Evolutionary conservation across 2,797 vertebrate species (phyloP).

Genomic region (Distichodus sexfasciatus): DNA sequence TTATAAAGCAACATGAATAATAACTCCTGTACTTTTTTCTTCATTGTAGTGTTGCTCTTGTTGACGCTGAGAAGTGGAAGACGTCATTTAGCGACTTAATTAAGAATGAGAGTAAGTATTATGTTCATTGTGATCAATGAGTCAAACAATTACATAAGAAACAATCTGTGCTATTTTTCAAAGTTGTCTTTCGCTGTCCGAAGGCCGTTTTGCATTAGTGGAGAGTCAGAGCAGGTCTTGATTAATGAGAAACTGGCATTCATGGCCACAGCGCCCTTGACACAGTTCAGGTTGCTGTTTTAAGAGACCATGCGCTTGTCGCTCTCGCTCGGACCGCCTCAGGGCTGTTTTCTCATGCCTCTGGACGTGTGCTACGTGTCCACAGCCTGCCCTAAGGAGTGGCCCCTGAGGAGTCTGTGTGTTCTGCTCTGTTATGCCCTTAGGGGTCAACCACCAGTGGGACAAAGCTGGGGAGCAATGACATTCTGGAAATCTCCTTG

Average conservation of each 20-base stretch:
- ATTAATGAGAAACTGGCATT: neutral
- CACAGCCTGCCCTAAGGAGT: slow-evolving; percentile 53
- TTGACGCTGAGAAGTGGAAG: slow-evolving; percentile 86
- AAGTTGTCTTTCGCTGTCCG: neutral
- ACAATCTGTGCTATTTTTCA: neutral
- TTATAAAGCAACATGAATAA: neutral
- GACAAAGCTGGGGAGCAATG: slow-evolving; percentile 54
- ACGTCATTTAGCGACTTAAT: slow-evolving; percentile 85
- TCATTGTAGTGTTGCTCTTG: slow-evolving; percentile 69
- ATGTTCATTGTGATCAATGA: neutral
- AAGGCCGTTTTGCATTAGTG: neutral
- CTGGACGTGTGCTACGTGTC: slow-evolving; percentile 63
- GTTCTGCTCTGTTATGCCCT: slow-evolving; percentile 42
- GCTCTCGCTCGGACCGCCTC: neutral
- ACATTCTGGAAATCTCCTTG: slow-evolving; percentile 58
- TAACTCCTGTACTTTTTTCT: slow-evolving; percentile 5
- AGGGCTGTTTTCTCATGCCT: slow-evolving; percentile 71
- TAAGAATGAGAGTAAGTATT: slow-evolving; percentile 80
- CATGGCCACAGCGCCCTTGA: neutral
- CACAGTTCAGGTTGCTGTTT: neutral
- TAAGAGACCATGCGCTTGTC: neutral
- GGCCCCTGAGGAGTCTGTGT: slow-evolving; percentile 43
- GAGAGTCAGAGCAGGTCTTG: neutral
- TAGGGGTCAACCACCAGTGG: slow-evolving; percentile 45
- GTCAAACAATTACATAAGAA: neutral